Base-by-base conservation (phyloP, 1,140 invertebrate genomes). In the Bilobella aurantiaca region DNA sequence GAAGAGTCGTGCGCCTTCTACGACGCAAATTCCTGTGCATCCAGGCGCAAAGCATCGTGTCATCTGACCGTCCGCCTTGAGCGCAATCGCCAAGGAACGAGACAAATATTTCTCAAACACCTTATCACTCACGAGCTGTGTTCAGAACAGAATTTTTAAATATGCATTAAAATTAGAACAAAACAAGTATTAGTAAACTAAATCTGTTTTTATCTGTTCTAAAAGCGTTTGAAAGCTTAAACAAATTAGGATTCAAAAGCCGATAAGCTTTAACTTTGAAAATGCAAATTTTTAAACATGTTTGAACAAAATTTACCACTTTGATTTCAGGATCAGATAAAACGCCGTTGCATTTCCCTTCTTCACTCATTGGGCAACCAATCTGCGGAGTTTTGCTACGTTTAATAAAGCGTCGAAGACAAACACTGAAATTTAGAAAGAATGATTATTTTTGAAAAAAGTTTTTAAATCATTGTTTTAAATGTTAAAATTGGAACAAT, bases 241-340 rank as follows among this genome's bases (percentile, higher is more conserved):
- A 3, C 23, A 53, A 8, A 14, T 53, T 53, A 8, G 37, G n/a
- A 42, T 42, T n/a, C n/a, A n/a, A 42, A 42, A 12, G 8, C n/a
- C 37, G n/a, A 42, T 12, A 42, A 42, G n/a, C 37, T 42, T 42
- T 42, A 8, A 42, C 37, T 8, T 8, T 12, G 37, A n/a, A 42
- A 42, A 42, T 42, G 8, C 8, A 42, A n/a, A n/a, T n/a, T n/a
- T 42, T 42, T 42, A 42, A 42, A 42, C 37, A 42, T n/a, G 8
- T n/a, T 42, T 8, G 8, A 42, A 42, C 37, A n/a, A 42, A 12
- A 12, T 23, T 53, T 53, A 53, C 49, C 8, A 5, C 21, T 23
- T 23, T 53, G 21, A 53, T 53, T 53, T 53, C 49, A 53, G 49
- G 49, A 53, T 53, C 49, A 5, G 49, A 53, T 5, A 53, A 23